Conservation (phyloP, 53 echinoderm and acorn worm species). For the Stichopus horrens region DNA sequence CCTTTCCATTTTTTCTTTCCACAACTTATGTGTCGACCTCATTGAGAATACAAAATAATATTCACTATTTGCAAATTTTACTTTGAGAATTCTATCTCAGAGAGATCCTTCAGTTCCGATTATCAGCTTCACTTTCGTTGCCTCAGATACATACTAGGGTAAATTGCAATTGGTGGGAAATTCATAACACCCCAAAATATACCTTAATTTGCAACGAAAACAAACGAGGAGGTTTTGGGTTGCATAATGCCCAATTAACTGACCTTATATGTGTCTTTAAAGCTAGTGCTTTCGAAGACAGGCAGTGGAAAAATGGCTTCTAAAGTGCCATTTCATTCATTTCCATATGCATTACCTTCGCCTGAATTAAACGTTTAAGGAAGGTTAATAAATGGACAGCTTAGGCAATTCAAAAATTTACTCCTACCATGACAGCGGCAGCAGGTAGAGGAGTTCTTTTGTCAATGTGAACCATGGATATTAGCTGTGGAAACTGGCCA, state of each 20-base stretch:
- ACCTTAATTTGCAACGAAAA: too few relatives aligned
- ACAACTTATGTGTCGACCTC: not conserved
- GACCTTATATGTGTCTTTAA: not conserved
- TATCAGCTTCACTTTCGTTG: too few relatives aligned
- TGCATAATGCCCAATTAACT: not conserved
- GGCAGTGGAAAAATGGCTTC: not conserved
- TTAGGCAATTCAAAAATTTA: not conserved
- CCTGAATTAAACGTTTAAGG: not conserved
- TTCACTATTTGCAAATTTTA: too few relatives aligned
- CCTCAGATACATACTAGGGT: too few relatives aligned
- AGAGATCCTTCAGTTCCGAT: too few relatives aligned
- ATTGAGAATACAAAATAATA: too few relatives aligned
- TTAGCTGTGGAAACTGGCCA: not conserved
- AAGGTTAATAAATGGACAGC: not conserved
- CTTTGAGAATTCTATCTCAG: too few relatives aligned
- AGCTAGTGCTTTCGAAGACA: not conserved
- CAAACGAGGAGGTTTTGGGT: too few relatives aligned
- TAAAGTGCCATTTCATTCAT: not conserved
- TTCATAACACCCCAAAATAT: too few relatives aligned
- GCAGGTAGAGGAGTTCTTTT: not conserved
- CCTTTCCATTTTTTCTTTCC: too few relatives aligned
- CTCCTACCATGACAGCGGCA: not conserved
- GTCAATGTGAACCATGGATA: not conserved
- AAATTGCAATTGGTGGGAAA: too few relatives aligned
- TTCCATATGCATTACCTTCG: not conserved